Base-by-base conservation (phyloP, 2,888 invertebrate genomes). In the Heliconius ismenius region DNA sequence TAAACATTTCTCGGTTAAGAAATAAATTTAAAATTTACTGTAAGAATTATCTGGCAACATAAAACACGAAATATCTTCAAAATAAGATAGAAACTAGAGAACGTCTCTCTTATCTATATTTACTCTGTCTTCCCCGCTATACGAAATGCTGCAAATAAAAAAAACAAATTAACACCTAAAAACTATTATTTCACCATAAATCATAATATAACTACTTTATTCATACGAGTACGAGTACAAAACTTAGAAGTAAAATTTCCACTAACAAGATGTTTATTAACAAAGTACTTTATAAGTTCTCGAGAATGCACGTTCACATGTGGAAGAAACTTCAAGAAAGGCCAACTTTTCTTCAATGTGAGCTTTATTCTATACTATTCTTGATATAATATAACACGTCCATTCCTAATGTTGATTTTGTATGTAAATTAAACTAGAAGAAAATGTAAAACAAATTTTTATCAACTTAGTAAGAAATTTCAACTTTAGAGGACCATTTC, bases 221-320 rank as follows among this genome's bases (percentile, higher is more conserved):
- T 26, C 11, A 21, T 26, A 43, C 18, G 6, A 54, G n/a, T 43
- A 43, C 18, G 11, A 69, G n/a, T 10, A 68, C 15, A 49, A 39
- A 68, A 68, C 9, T 49, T 69, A 13, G 6, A 67, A 24, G 11
- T n/a, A 67, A 67, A n/a, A 69, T 18, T 54, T 24, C 6, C 26
- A 54, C 54, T 54, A 32, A 54, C 54, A 32, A 54, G 69, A 54
- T 54, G 21, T 11, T 54, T 69, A 54, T 69, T 54, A 70, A 70
- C 32, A 67, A 24, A 39, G 39, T 58, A 32, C 54, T 70, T 58
- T 32, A 58, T 32, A 58, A 70, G 58, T 70, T 58, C 58, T 15
- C 32, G 11, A 70, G 13, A 32, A n/a, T 65, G 24, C 36, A 65
- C n/a, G n/a, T 58, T 32, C 32, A 4, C 15, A 13, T 24, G 28